Evolutionary conservation across 2,797 vertebrate genomes (phyloP), one percentile per base, ranked within the genome.

Genomic region (Champsocephalus esox): DNA sequence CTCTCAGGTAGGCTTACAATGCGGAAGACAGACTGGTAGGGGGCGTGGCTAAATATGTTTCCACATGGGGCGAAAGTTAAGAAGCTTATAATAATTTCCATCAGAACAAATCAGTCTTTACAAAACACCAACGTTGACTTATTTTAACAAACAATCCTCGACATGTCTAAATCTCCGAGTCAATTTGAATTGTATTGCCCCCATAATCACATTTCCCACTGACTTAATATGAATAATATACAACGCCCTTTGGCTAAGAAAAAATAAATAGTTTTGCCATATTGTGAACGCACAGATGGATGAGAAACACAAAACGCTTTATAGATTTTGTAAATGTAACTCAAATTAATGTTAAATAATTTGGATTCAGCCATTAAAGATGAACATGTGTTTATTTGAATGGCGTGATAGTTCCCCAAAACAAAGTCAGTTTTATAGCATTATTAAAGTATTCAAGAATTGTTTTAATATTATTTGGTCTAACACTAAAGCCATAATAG

Each of bases 401-500:
- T 32, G 9, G 5, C 65, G 4, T 21, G 21, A 17, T 28, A 51
- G 2, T 46, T 3, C 21, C 34, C 3, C 6, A 19, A 12, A 66
- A 9, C 34, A 21, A 48, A 58, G 2, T 44, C 3, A 12, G 3
- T 58, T 52, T 54, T 19, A 77, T 19, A 58, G 16, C 3, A 48
- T 9, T 1, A 38, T 38, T 38, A 38, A 38, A 34, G 34, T 34
- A 34, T 6, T 34, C 7, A 6, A 38, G 6, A 38, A 38, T 7
- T 38, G 34, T 7, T 38, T 38, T 6, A 61, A 68, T 21, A 43
- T 28, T 5, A 4, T 28, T 28, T 28, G 28, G 28, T 28, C 7
- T 21, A 2, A 72, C 50, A 49, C 91, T 82, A 96, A 57, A 96
- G 79, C 95, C 95, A 96, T 38, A 96, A 81, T 0, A 96, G 87